Base-by-base conservation (phyloP, 2,888 invertebrate species). In the Fabriciana adippe region DNA sequence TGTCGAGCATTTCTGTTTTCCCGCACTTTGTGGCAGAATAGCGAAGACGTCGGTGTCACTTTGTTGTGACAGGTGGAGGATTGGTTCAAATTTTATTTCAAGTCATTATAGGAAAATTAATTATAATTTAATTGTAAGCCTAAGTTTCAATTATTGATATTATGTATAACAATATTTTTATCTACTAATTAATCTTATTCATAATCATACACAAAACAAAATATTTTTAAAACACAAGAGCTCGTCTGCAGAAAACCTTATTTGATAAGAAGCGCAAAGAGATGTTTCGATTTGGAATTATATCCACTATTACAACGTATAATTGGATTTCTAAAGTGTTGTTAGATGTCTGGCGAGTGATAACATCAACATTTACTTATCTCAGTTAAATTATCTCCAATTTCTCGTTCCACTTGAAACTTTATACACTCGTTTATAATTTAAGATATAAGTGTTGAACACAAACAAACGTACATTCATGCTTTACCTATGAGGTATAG, bases 281-380 rank as follows among this genome's bases (percentile, higher is more conserved):
- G 79, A 79, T 67, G 64, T 62, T 66, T 69, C 73, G 81, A 78
- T 79, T 79, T 77, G 67, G 75, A 72, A 74, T 76, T 77, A 77
- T 86, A 83, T 84, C 85, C 79, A 82, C 75, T 74, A 81, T 81
- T 81, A 83, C 73, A 67, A 50, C 71, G 75, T 76, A 77, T 88
- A 82, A 87, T 88, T 83, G 82, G 82, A 68, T 73, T 77, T 71
- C 59, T 75, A 69, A 66, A 73, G 69, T 68, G 63, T 69, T 71
- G 64, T 68, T 56, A 68, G 68, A 72, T 66, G 68, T 66, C 72
- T 47, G 54, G 54, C 64, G 68, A 26, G 47, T 66, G 73, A 75
- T 75, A 72, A 69, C 55, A 62, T 61, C 68, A 64, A 53, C 71
- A 54, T 70, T 75, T 41, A 41, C 11, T 41, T 75, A 74, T 73